Percentiles rank a stretch among this genome's conserved stretches.
phyloP scores from a whole-genome alignment of 1,140 invertebrate species.

The Rhynchophorus ferrugineus region DNA sequence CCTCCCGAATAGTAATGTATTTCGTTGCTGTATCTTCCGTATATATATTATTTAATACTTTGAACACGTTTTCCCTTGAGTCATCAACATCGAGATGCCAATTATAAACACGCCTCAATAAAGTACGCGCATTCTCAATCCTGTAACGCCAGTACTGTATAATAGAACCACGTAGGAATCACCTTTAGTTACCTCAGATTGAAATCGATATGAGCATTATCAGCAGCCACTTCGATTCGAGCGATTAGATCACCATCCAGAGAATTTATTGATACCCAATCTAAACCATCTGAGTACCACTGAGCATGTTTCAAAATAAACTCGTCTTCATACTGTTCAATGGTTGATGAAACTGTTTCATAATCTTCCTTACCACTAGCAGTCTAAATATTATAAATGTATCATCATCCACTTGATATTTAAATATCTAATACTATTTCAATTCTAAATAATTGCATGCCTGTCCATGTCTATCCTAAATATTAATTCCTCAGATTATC shows the following conservation, averaged over 20 bases:
- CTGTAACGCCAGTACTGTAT: no score
- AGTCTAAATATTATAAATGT: constrained; percentile 18
- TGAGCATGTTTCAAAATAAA: constrained; percentile 26
- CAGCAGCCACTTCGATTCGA: constrained; percentile 15
- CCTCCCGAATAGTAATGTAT: constrained; percentile 24
- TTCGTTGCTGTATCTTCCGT: constrained; percentile 9
- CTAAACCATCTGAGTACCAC: constrained; percentile 32
- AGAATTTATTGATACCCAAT: constrained; percentile 26
- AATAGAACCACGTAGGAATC: no score
- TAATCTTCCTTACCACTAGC: constrained; percentile 15
- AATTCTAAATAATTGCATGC: no score
- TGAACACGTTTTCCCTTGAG: constrained; percentile 10
- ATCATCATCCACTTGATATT: no score
- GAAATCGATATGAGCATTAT: constrained; percentile 12
- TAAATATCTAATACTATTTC: no score
- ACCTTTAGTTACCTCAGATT: constrained; percentile 1
- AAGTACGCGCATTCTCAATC: constrained; percentile 1
- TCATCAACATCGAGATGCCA: constrained; percentile 29
- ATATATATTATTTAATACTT: constrained; percentile 20
- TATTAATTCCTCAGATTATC: no score
- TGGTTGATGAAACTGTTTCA: constrained; percentile 1
- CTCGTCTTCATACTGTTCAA: constrained; percentile 14
- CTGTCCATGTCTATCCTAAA: no score
- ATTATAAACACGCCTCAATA: constrained; percentile 16
- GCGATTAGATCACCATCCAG: constrained; percentile 21